phyloP scores from a whole-genome alignment of 2,888 invertebrate genomes.

The Pomacea canaliculata region DNA sequence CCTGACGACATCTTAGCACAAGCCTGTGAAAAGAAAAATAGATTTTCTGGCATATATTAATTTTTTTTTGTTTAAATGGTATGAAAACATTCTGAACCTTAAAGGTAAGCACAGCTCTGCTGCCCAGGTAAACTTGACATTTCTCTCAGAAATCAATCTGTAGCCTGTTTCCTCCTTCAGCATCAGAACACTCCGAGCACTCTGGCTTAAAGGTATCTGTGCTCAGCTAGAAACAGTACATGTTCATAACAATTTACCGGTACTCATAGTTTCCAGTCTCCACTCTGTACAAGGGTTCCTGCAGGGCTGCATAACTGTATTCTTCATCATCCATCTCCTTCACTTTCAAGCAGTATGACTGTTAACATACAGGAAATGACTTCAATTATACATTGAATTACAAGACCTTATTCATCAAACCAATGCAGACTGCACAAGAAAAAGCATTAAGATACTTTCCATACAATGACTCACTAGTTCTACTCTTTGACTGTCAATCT shows the following conservation, averaged over 20 bases:
- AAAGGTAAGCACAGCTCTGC: too few species aligned
- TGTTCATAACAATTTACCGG: conserved; percentile 71
- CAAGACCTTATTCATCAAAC: too few species aligned
- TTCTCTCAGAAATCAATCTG: neutral
- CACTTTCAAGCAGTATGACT: conserved; percentile 97
- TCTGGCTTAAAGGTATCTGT: too few species aligned
- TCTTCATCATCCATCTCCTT: conserved; percentile 99
- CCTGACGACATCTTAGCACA: conserved; percentile 94
- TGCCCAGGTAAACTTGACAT: neutral
- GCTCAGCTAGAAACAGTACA: too few species aligned
- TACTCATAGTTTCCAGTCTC: conserved; percentile 99
- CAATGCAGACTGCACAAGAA: too few species aligned
- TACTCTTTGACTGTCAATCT: conserved; percentile 72
- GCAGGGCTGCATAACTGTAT: conserved; percentile 85
- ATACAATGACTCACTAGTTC: too few species aligned
- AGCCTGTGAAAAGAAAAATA: conserved; percentile 73
- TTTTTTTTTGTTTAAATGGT: too few species aligned
- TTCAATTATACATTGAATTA: too few species aligned
- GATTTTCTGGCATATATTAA: neutral
- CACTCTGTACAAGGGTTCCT: conserved; percentile 96
- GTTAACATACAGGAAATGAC: conserved; percentile 22
- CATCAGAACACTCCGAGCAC: neutral
- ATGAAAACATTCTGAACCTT: too few species aligned
- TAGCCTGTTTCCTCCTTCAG: neutral
- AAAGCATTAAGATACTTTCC: too few species aligned